Percentiles rank a stretch among this genome's conserved stretches.
Evolutionary conservation across 2,113 vertebrate genomes (phyloP).

Genomic region (Phoenicopterus ruber): DNA sequence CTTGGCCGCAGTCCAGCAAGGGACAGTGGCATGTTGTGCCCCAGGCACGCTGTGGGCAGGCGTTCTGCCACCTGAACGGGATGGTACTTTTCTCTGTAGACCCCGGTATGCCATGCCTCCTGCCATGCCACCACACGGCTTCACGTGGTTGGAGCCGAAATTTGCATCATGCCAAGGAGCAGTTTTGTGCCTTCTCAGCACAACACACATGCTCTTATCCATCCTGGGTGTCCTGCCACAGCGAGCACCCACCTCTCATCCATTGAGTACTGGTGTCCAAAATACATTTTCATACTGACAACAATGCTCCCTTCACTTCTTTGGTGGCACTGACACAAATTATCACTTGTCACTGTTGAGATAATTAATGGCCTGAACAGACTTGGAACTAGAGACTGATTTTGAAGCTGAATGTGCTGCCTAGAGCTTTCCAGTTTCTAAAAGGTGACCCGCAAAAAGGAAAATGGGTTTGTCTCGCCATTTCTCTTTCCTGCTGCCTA

Average conservation of each 20-base stretch:
- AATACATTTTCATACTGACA: neutral
- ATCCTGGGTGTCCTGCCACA: neutral
- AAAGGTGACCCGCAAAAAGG: neutral
- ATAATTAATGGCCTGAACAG: neutral
- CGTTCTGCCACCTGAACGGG: fast-evolving
- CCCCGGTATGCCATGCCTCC: too few species aligned
- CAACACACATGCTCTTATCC: neutral
- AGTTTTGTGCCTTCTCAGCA: neutral
- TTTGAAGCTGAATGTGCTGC: neutral
- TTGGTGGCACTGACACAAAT: neutral
- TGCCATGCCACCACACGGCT: neutral
- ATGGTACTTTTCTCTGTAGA: neutral
- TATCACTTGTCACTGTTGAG: neutral
- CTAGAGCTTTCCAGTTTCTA: neutral
- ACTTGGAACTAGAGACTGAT: neutral
- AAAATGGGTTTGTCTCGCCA: neutral
- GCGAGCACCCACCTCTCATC: neutral
- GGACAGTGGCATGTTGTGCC: neutral
- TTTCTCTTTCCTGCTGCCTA: neutral
- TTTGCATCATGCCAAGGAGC: neutral
- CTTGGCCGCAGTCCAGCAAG: neutral
- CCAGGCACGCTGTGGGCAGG: neutral
- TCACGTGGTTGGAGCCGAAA: fast-evolving
- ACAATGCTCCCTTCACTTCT: neutral
- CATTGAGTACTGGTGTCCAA: neutral